These are phyloP conservation scores for Carettochelys insculpta DNA, from an alignment of 2,113 vertebrate genomes.

Conservation along the genomic window DNA sequence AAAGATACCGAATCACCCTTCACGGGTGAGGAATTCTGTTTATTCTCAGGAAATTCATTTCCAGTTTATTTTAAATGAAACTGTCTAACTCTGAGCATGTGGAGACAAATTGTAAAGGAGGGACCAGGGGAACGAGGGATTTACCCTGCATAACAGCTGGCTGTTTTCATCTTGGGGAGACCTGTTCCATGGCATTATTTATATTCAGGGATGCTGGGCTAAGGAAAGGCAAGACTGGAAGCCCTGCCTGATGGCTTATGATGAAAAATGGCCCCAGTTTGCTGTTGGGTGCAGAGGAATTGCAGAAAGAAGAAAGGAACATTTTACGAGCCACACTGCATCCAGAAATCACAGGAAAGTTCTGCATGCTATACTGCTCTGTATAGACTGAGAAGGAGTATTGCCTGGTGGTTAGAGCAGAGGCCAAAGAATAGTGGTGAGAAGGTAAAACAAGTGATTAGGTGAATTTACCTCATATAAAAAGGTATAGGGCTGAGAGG, in stretches of 20 bases:
- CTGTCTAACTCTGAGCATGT: neutral
- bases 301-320: neutral
- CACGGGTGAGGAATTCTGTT: neutral
- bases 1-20: neutral
- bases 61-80: neutral
- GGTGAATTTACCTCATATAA: neutral
- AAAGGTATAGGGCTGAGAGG: neutral
- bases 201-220: neutral
- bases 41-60: neutral
- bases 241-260: neutral
- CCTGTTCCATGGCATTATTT: fast-evolving
- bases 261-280: neutral
- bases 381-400: neutral
- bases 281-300: fast-evolving
- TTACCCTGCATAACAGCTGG: fast-evolving
- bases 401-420: neutral
- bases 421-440: neutral
- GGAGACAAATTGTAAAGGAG: neutral
- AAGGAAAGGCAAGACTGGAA: neutral
- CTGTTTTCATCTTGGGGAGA: fast-evolving
- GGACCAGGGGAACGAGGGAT: neutral
- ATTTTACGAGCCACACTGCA: neutral
- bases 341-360: neutral
- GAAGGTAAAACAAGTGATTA: neutral
- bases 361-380: neutral